A percentile compares a stretch with the other conserved stretches of the same genome.
Evolutionary conservation across 2,888 invertebrate genomes (phyloP).

Genomic region (Tetragnatha montana): DNA sequence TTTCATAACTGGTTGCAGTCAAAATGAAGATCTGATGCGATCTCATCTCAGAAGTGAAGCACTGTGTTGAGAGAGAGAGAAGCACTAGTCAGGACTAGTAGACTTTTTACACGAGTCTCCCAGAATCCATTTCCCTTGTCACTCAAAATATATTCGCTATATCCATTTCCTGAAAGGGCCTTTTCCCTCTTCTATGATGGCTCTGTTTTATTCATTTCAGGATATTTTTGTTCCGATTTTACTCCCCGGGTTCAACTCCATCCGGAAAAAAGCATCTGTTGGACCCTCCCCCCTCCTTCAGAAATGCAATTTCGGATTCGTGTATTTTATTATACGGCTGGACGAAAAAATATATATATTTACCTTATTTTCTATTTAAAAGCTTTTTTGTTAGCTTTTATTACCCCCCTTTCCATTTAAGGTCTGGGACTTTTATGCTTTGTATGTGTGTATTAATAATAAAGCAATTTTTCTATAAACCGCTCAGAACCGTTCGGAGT

Average conservation of each 20-base stretch:
- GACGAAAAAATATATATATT: background rate
- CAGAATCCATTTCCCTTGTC: conserved; percentile 30
- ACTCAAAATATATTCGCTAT: conserved; percentile 46
- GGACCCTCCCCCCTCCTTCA: background rate
- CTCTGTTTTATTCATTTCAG: conserved; percentile 8
- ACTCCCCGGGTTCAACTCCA: background rate
- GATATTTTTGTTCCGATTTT: background rate
- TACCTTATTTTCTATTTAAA: background rate
- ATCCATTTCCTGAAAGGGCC: conserved; percentile 34
- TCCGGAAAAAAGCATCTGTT: background rate
- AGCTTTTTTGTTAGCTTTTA: background rate
- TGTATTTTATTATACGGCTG: background rate
- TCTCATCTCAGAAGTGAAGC: conserved; percentile 20
- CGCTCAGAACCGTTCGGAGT: background rate
- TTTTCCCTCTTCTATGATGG: conserved; percentile 2
- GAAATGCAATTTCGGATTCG: conserved; percentile 23
- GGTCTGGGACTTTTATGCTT: background rate
- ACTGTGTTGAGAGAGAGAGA: background rate
- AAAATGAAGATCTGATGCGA: conserved; percentile 15
- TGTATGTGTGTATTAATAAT: background rate
- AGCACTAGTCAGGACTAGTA: background rate
- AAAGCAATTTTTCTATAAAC: background rate
- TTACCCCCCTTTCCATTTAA: background rate
- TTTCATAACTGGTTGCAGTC: conserved; percentile 1
- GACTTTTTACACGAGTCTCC: conserved; percentile 12